These are phyloP conservation scores for Cetoscarus ocellatus DNA, from an alignment of 2,797 vertebrate genomes.

Conservation along the genomic window DNA sequence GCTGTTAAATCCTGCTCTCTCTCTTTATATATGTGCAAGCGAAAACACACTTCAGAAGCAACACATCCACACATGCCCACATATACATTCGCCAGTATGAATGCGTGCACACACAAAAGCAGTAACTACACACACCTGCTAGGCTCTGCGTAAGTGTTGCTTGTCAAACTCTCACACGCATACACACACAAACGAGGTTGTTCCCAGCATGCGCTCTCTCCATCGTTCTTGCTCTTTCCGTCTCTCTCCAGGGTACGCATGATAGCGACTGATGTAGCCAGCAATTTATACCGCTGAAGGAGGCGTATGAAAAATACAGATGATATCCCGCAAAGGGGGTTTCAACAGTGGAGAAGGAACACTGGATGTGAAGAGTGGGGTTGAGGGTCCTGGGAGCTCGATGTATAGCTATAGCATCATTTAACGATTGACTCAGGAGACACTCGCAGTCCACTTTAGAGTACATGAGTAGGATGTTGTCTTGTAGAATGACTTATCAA, in stretches of 20 bases:
- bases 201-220: slow-evolving; percentile 63
- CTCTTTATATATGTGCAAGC: slow-evolving; percentile 8
- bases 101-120: slow-evolving; percentile 8
- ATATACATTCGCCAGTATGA: slow-evolving; percentile 8
- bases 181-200: slow-evolving; percentile 37
- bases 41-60: not conserved
- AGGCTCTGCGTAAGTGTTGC: slow-evolving; percentile 19
- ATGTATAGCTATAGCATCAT: slow-evolving; percentile 40
- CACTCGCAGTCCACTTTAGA: slow-evolving; percentile 29
- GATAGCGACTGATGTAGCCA: slow-evolving; percentile 66
- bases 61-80: slow-evolving; percentile 2
- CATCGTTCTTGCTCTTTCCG: slow-evolving; percentile 56
- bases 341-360: slow-evolving; percentile 48
- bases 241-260: slow-evolving; percentile 64
- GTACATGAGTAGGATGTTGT: slow-evolving; percentile 25
- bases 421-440: slow-evolving; percentile 38
- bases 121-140: slow-evolving; percentile 43
- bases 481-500: slow-evolving; percentile 1
- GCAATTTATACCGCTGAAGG: slow-evolving; percentile 72
- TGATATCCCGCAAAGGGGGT: slow-evolving; percentile 62
- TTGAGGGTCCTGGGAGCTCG: slow-evolving; percentile 16
- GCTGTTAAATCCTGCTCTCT: slow-evolving; percentile 50
- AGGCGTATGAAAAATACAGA: slow-evolving; percentile 69
- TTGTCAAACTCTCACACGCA: slow-evolving; percentile 32
- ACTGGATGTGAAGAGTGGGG: slow-evolving; percentile 14